Evolutionary conservation across 2,797 vertebrate species (phyloP), one percentile per base, ranked within the genome.

Genomic region (Otus scops): DNA sequence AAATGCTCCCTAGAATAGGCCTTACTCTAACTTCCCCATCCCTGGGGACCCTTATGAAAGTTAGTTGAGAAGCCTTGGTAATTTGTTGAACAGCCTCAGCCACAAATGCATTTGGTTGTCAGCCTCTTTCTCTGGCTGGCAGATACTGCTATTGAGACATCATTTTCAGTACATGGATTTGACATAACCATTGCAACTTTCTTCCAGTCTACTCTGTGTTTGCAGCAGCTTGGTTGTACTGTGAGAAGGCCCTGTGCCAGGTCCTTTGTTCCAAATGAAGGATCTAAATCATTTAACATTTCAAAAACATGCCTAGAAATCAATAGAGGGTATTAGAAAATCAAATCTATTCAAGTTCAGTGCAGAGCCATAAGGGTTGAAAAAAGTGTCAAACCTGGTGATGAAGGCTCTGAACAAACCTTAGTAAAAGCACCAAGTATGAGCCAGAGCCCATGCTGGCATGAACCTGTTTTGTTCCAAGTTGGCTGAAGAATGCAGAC

Each of bases 181-280:
- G 63, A 84, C 64, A 16, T 27, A 57, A 59, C 43, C 59, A 38
- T n/a, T 43, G 56, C 54, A 88, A 64, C 80, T 68, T 56, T 43
- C 36, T 57, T 32, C 68, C 45, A 26, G 36, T 54, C 60, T 47
- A 18, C 60, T 36, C 68, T 20, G 59, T 64, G 57, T 54, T 53
- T 89, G 59, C 39, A 59, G 50, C 74, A 79, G 85, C 73, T 48
- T 63, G 79, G 68, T 36, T 70, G 77, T 48, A 19, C 70, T 60
- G 51, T 27, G 26, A 75, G 59, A 70, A 80, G 84, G 82, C 57
- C 54, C 43, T 6, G 4, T 86, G 89, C 85, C 87, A 93, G 69
- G 51, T 74, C 32, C 47, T 95, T 88, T 92, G 78, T 93, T 96
- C 89, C 57, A 87, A 77, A 74, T 17, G 70, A 78, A 92, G 67